Evolutionary conservation across 2,113 vertebrate genomes (phyloP).

Genomic region (Isurus oxyrinchus): DNA sequence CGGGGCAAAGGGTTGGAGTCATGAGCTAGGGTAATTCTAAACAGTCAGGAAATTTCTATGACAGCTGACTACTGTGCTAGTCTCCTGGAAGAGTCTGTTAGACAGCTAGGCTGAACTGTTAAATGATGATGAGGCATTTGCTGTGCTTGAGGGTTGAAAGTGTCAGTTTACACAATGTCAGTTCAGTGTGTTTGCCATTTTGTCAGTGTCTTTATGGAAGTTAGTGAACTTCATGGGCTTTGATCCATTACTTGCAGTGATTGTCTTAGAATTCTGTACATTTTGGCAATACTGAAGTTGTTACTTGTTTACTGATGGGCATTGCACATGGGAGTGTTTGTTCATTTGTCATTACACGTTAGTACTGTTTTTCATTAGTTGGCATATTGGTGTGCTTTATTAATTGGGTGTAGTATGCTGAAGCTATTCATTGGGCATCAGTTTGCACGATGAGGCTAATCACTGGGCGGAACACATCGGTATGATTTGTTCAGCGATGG

Average conservation of each 20-base stretch:
- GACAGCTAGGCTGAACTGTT: not conserved
- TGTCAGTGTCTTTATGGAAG: not conserved
- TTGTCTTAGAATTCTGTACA: not conserved
- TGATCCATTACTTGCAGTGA: not conserved
- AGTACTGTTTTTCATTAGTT: not conserved
- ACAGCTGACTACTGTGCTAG: not conserved
- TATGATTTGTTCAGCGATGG: too few species aligned
- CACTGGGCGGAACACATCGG: not conserved
- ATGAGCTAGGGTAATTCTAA: not conserved
- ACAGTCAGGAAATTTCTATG: not conserved
- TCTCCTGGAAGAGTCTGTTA: not conserved
- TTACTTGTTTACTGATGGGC: not conserved
- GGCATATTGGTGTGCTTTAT: not conserved
- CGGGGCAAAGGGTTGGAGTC: not conserved
- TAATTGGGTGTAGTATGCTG: not conserved
- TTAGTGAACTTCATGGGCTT: not conserved
- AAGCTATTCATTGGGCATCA: not conserved
- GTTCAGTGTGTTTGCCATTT: not conserved
- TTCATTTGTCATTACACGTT: not conserved
- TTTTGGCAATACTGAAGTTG: not conserved
- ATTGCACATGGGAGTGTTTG: not conserved
- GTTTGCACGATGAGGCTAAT: not conserved
- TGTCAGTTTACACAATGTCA: not conserved
- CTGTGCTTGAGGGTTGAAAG: not conserved
- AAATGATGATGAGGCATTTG: not conserved